A percentile compares a stretch with the other conserved stretches of the same genome.
Conservation (phyloP, 1,140 invertebrate genomes). For the Drosophila asahinai region DNA sequence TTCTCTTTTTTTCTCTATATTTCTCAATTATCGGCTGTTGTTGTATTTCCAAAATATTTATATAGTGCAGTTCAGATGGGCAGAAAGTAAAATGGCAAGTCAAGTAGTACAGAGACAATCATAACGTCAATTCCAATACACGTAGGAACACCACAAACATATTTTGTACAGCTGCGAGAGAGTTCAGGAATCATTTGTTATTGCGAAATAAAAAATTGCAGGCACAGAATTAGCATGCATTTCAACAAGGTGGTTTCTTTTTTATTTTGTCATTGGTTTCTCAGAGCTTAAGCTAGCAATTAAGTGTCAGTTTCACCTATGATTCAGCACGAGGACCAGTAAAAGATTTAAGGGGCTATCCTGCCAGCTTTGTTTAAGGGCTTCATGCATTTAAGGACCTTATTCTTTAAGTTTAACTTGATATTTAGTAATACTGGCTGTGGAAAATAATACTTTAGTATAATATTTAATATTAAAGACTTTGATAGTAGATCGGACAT, state of each 20-base stretch:
- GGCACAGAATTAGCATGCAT: conserved; percentile 30
- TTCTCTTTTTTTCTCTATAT: conserved; percentile 19
- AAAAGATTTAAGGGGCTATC: not conserved
- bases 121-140: conserved; percentile 48
- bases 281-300: conserved; percentile 1
- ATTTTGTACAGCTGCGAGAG: conserved; percentile 21
- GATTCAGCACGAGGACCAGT: conserved; percentile 5
- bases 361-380: not conserved
- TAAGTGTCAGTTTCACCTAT: conserved; percentile 28
- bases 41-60: conserved; percentile 63
- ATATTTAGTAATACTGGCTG: not conserved
- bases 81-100: conserved; percentile 85
- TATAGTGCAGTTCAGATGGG: conserved; percentile 82
- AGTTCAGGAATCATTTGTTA: conserved; percentile 10
- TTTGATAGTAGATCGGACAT: conserved; percentile 1
- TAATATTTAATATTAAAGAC: not conserved
- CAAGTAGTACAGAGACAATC: conserved; percentile 65
- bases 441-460: not conserved
- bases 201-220: conserved; percentile 9
- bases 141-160: conserved; percentile 39
- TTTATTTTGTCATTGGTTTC: not conserved
- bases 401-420: not conserved
- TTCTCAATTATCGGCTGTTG: conserved; percentile 36
- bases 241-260: not conserved
- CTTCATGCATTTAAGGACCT: conserved; percentile 3